Base-by-base conservation (phyloP, 2,888 invertebrate genomes). In the Bibio marci region DNA sequence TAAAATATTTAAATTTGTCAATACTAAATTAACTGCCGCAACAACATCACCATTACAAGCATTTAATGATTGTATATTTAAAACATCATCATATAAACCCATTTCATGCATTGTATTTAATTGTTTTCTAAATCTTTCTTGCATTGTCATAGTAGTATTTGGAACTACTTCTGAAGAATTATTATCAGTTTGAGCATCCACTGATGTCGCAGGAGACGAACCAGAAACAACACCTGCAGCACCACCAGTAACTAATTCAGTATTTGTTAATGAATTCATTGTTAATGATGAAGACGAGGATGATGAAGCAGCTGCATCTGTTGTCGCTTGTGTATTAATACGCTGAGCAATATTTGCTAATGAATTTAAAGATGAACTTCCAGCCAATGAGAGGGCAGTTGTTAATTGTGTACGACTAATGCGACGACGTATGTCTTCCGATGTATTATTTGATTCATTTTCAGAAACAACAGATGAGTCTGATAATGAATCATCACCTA, bases 1-100 rank as follows among this genome's bases (percentile, higher is more conserved):
- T 5, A 30, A 40, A 30, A 3, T 40, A 5, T 27, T 27, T 18
- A 42, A 38, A 4, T 76, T 76, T 48, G 69, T 80, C 53, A 92
- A 82, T 17, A 95, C 80, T 38, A 94, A 67, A 58, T 92, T 88
- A 41, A 92, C 77, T 13, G 94, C 94, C 15, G 82, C 82, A 53
- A 87, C 86, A 3, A 94, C 79, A 56, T 92, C 85, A 39, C 94
- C 92, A 47, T 69, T 71, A 27, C 60, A 52, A 39, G 81, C 74
- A 45, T 79, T 73, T 30, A 95, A 65, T 3, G 88, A 92, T 47
- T 83, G 76, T n/a, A 86, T 62, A 55, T 91, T 91, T 38, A 81
- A 66, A 3, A 73, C 70, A 52, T 90, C 86, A 59, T 94, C 80
- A 19, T 73, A 63, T 15, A 95, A 74, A 0, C 94, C 94, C 73